Evolutionary conservation across 2,797 vertebrate species (phyloP), one percentile per base, ranked within the genome.

Genomic region (Rhyacichthys aspro): DNA sequence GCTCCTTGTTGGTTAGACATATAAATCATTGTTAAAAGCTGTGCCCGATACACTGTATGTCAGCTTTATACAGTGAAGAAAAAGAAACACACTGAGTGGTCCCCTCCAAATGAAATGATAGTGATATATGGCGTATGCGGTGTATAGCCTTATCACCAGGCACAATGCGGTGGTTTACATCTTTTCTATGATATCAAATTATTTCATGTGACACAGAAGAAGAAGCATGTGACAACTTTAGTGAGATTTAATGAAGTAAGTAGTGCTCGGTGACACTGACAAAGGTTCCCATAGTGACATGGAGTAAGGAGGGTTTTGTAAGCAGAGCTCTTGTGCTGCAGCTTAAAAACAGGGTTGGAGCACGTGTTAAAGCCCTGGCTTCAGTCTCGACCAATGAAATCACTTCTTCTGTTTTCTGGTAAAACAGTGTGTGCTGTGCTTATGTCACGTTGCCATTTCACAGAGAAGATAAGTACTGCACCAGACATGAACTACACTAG

Each of bases 21-120:
- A 55, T 54, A 53, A 60, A 74, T 78, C 55, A 70, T 33, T 43
- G 45, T 18, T 37, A 53, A 33, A 49, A 43, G 43, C 38, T 15
- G 38, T 33, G 53, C 19, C 65, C 54, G 42, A 42, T 53, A 54
- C 49, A 43, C 17, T 41, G 7, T 47, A 45, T 43, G 50, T 45
- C 67, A 52, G 18, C 54, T 44, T 10, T 55, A 50, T 16, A 18
- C n/a, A 14, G 10, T 8, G 37, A 41, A 41, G 8, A 53, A n/a
- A 14, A 8, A 32, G 1, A 36, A 19, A 11, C 8, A 52, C 8
- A 18, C 37, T 53, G 50, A 53, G 50, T 23, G 36, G 11, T 41
- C 3, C 49, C 39, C 10, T 70, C 39, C 43, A 16, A 34, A 47
- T 47, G 28, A 55, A 55, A 45, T 34, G 43, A 23, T 19, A 12